Evolutionary conservation across 2,797 vertebrate species (phyloP).

Genomic region (Halcyon leucocephala): DNA sequence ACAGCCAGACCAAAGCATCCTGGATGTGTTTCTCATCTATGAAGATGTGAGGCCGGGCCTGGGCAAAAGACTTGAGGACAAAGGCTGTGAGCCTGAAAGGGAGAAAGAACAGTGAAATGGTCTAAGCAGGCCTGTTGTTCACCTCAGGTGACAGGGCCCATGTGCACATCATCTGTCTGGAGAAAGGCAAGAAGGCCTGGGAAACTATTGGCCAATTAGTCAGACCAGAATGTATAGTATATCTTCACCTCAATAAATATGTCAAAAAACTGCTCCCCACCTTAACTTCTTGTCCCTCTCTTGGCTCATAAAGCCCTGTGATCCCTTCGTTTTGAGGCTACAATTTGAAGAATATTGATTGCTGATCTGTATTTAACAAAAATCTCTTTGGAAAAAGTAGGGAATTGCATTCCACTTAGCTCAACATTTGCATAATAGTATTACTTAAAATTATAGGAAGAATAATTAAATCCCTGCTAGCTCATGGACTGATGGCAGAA

Average conservation of each 20-base stretch:
- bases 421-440: background rate
- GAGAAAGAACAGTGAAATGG: background rate
- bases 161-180: background rate
- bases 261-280: background rate
- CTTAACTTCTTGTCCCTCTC: background rate
- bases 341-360: background rate
- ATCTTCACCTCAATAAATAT: background rate
- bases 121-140: background rate
- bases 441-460: background rate
- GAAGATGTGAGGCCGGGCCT: conserved; percentile 80
- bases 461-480: background rate
- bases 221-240: background rate
- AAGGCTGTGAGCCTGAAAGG: conserved; percentile 89
- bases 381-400: background rate
- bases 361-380: background rate
- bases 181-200: background rate
- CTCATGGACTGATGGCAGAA: background rate
- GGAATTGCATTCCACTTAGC: background rate
- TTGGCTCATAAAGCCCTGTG: background rate
- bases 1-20: conserved; percentile 79
- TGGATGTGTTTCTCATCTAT: conserved; percentile 79
- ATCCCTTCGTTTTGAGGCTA: background rate
- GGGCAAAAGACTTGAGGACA: conserved; percentile 88
- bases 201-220: background rate
- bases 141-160: background rate